Percentiles rank a stretch among this genome's conserved stretches.
These are phyloP conservation scores for Setipinna tenuifilis DNA, from an alignment of 2,797 vertebrate genomes.

Conservation along the genomic window DNA sequence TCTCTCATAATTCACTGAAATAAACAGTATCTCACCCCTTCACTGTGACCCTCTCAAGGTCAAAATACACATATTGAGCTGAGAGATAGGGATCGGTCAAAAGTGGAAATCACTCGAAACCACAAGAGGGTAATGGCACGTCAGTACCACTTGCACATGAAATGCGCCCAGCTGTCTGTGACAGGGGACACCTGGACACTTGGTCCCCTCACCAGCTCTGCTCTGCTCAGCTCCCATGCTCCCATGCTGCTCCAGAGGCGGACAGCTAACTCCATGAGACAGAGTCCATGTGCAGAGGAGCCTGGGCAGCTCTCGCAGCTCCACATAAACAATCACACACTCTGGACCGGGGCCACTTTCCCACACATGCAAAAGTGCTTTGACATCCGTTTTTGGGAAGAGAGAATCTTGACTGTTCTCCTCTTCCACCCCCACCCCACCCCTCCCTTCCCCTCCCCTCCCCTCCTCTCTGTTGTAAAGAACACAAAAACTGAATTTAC, in stretches of 20 bases:
- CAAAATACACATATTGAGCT: not conserved
- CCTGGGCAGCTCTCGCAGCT: not conserved
- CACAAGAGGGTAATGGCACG: not conserved
- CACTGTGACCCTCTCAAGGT: not conserved
- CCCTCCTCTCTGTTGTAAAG: not conserved
- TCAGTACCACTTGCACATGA: not conserved
- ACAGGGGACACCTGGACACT: not conserved
- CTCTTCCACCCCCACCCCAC: no score
- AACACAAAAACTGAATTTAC: not conserved
- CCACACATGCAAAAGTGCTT: conserved; percentile 88
- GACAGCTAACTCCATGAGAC: not conserved
- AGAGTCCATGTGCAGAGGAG: conserved; percentile 10
- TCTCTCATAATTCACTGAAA: not conserved
- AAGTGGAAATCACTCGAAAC: not conserved
- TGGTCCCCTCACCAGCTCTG: not conserved
- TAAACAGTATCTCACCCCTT: not conserved
- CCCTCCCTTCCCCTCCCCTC: not conserved
- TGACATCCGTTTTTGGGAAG: conserved; percentile 78
- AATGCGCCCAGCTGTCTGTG: not conserved
- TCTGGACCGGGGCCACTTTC: conserved; percentile 85
- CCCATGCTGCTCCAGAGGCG: not conserved
- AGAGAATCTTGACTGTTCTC: conserved; percentile 46
- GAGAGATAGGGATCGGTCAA: not conserved
- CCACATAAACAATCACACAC: conserved; percentile 88
- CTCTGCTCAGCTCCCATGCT: not conserved